Conservation (phyloP, 2,113 vertebrate genomes). For the Vulpes ferrilata region DNA sequence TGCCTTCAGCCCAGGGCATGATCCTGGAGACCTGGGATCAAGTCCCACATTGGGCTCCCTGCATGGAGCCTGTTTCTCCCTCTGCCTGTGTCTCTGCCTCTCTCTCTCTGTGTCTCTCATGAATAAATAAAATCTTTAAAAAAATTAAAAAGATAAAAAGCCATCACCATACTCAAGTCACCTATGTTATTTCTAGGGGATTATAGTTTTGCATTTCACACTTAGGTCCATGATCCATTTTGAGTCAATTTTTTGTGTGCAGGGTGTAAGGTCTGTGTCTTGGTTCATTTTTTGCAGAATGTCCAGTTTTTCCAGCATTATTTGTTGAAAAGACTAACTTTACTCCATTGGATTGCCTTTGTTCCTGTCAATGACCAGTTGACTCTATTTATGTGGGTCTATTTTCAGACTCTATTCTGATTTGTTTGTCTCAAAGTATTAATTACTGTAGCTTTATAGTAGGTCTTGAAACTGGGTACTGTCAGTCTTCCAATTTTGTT, state of each 20-base stretch:
- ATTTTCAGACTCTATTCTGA: neutral
- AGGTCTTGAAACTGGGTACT: neutral
- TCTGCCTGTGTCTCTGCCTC: too few species aligned
- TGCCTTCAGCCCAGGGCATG: too few species aligned
- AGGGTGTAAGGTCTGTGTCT: neutral
- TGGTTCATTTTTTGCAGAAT: neutral
- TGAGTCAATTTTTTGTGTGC: neutral
- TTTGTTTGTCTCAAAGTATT: neutral
- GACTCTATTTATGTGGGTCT: neutral
- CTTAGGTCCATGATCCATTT: neutral
- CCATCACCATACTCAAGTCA: neutral
- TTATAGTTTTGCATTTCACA: neutral
- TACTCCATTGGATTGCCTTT: neutral
- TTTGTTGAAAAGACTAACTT: neutral
- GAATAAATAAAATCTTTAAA: too few species aligned
- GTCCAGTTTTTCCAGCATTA: neutral
- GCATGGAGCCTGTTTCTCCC: too few species aligned
- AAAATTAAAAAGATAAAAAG: neutral
- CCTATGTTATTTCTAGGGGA: neutral
- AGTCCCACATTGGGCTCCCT: too few species aligned
- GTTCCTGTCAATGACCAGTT: neutral
- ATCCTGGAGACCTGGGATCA: too few species aligned
- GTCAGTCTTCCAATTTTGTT: neutral
- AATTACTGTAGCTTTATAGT: neutral
- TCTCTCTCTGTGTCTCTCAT: too few species aligned